Evolutionary conservation across 2,888 invertebrate genomes (phyloP).

Genomic region (Rotaria macrura): DNA sequence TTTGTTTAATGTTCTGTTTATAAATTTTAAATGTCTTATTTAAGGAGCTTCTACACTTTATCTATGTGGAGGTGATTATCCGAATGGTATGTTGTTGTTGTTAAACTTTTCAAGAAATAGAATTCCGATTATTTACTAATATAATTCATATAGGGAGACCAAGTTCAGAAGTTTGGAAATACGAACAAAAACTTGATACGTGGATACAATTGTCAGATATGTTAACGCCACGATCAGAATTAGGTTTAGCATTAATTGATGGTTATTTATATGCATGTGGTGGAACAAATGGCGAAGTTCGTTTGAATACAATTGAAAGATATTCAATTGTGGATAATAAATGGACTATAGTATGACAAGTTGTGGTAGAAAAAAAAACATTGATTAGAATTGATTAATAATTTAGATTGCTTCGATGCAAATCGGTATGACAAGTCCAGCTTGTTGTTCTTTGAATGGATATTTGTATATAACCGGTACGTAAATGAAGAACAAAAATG

Average conservation of each 20-base stretch:
- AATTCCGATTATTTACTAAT: no score
- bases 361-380: background rate
- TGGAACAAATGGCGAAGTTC: constrained; percentile 52
- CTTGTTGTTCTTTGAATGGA: constrained; percentile 51
- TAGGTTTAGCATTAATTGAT: constrained; percentile 53
- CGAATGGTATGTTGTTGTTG: constrained; percentile 19
- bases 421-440: constrained; percentile 52
- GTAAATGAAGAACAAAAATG: background rate
- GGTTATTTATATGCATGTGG: constrained; percentile 54
- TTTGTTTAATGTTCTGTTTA: background rate
- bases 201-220: constrained; percentile 54
- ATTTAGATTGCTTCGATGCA: constrained; percentile 46
- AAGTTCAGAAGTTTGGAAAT: constrained; percentile 51
- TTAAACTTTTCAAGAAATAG: no score
- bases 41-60: background rate
- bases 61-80: background rate
- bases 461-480: constrained; percentile 52
- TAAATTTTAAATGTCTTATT: background rate
- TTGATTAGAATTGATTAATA: background rate
- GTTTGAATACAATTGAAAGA: constrained; percentile 52
- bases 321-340: constrained; percentile 52
- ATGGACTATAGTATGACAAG: constrained; percentile 51
- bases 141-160: constrained; percentile 45
- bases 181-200: constrained; percentile 51
- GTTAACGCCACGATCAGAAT: constrained; percentile 52